Evolutionary conservation across 2,797 vertebrate species (phyloP).

Genomic region (Adelosebastes latens): DNA sequence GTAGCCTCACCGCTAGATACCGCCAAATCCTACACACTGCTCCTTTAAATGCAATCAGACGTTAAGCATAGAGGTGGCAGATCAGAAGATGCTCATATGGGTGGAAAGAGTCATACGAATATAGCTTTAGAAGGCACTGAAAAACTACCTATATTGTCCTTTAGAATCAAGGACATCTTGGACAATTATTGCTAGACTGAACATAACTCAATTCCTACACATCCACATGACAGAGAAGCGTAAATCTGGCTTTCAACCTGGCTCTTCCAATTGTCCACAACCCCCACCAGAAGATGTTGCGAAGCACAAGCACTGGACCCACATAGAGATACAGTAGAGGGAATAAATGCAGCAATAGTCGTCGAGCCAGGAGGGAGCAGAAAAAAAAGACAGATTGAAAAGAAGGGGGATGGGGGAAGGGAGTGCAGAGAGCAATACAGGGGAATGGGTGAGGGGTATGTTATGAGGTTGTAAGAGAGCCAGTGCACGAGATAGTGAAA

Average conservation of each 20-base stretch:
- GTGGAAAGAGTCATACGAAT: background rate
- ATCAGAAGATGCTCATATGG: background rate
- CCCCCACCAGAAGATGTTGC: background rate
- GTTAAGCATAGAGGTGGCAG: background rate
- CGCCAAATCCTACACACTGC: no score
- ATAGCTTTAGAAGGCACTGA: background rate
- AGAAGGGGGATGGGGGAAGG: constrained; percentile 40
- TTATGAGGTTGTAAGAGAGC: constrained; percentile 41
- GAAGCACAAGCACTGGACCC: background rate
- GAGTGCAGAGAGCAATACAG: constrained; percentile 33
- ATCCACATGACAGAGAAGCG: background rate
- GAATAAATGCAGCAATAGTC: constrained; percentile 24
- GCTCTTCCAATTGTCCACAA: background rate
- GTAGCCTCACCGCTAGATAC: no score
- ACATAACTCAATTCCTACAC: background rate
- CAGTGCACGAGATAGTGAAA: constrained; percentile 49
- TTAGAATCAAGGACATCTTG: background rate
- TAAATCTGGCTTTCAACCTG: background rate
- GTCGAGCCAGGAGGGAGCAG: constrained; percentile 19
- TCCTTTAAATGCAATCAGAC: background rate
- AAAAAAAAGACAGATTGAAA: constrained; percentile 39
- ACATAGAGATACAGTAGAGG: constrained; percentile 23
- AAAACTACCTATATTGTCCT: background rate
- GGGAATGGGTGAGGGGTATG: constrained; percentile 59
- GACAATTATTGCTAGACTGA: background rate